A percentile compares a stretch with the other conserved stretches of the same genome.
These are phyloP conservation scores for Ectemnius cavifrons DNA, from an alignment of 2,888 invertebrate genomes.

Conservation along the genomic window DNA sequence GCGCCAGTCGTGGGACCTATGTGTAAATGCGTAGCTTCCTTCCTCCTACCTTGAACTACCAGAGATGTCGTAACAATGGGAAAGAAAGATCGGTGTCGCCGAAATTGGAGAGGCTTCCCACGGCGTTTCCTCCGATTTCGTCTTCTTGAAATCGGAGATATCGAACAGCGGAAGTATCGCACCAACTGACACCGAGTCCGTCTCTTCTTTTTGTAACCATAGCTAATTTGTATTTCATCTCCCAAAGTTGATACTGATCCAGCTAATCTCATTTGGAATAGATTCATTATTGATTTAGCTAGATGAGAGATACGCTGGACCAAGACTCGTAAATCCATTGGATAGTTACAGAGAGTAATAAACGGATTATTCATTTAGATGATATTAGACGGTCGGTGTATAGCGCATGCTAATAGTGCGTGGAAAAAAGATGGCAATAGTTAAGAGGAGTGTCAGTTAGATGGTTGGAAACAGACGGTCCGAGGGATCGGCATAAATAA, in stretches of 20 bases:
- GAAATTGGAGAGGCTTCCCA: constrained; percentile 46
- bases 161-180: constrained; percentile 25
- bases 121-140: constrained; percentile 8
- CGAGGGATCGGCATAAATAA: constrained; percentile 27
- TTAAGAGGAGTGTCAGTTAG: background rate
- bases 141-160: constrained; percentile 31
- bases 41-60: constrained; percentile 5
- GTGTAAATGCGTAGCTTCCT: constrained; percentile 12
- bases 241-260: too few species aligned
- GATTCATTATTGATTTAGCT: too few species aligned
- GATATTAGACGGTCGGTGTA: background rate
- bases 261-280: too few species aligned
- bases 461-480: background rate
- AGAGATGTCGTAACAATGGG: constrained; percentile 7
- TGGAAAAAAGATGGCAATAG: constrained; percentile 43
- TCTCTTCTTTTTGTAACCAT: too few species aligned
- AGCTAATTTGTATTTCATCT: too few species aligned
- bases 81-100: constrained; percentile 31
- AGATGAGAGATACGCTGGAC: too few species aligned
- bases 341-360: too few species aligned
- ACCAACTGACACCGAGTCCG: too few species aligned
- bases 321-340: too few species aligned
- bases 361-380: too few species aligned
- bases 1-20: constrained; percentile 49
- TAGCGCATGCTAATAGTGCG: constrained; percentile 57